Base-by-base conservation (phyloP, 2,113 vertebrate species). In the Muscicapa adusta region DNA sequence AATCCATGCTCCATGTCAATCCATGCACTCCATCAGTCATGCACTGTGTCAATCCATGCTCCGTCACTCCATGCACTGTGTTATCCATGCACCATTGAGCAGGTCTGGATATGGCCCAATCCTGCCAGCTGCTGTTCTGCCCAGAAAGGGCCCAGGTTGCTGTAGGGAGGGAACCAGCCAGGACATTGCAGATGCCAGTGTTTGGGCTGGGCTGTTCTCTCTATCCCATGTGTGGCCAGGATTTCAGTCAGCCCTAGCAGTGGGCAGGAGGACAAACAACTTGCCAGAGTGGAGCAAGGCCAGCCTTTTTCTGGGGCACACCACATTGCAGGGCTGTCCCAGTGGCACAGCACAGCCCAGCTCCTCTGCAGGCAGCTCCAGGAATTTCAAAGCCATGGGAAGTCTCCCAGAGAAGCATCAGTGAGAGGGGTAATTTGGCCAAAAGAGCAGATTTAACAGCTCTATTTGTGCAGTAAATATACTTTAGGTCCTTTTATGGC, bases 1-100 rank as follows among this genome's bases (percentile, higher is more conserved):
- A 53, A 31, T 56, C 53, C 22, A 3, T 3, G 23, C 2, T 2
- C 34, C 0, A 0, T 17, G 15, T 45, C 1, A 40, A 40, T 70
- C 50, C 19, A 6, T 3, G 14, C 54, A 4, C 38, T 38, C 38
- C 12, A 11, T 14, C 33, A 38, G 51, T 48, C 42, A 15, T 13
- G 20, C 24, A 2, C 34, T 0, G 0, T 16, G 13, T 45, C 1
- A 38, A 48, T 68, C 50, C 19, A 6, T 3, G 16, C 60, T 5
- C 36, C 43, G 42, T 45, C 25, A 43, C 24, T n/a, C 42, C 26
- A 4, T 2, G 15, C 47, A 9, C 38, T 3, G 2, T 28, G 56
- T 71, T 70, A 56, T 34, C 56, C 47, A 13, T 0, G 0, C 84
- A 50, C 43, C 3, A 4, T 1, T 31, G 34, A 24, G 26, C 47